Conservation (phyloP, 2,888 invertebrate genomes). For the Drosophila anomelani region DNA sequence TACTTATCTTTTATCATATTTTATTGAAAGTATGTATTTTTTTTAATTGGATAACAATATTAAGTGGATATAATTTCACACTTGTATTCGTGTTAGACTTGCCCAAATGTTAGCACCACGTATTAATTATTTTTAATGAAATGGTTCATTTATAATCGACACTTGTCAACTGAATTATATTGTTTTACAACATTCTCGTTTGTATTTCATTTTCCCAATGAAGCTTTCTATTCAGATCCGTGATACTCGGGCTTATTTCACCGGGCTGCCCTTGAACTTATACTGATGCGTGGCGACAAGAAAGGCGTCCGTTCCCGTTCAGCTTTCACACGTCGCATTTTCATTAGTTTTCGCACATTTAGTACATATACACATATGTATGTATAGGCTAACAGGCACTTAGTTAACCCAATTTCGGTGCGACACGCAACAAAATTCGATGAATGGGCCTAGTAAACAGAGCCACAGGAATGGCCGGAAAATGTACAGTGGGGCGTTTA, state of each 20-base stretch:
- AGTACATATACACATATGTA: constrained; percentile 12
- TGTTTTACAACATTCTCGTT: background rate
- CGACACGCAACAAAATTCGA: constrained; percentile 65
- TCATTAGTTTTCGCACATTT: constrained; percentile 63
- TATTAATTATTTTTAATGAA: constrained; percentile 56
- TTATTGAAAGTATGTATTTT: background rate
- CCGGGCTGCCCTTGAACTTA: constrained; percentile 71
- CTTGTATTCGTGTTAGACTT: background rate
- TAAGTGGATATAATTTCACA: background rate
- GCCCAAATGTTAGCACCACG: constrained; percentile 14
- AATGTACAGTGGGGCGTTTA: constrained; percentile 18
- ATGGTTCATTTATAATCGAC: constrained; percentile 16
- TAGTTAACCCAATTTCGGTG: constrained; percentile 73
- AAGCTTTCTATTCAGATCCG: constrained; percentile 52
- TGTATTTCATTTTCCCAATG: constrained; percentile 40
- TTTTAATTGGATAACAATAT: background rate
- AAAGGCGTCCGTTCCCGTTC: constrained; percentile 29
- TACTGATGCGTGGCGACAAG: constrained; percentile 29
- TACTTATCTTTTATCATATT: constrained; percentile 10
- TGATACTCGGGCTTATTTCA: constrained; percentile 42
- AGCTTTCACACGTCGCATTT: constrained; percentile 56
- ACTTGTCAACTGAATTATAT: no score
- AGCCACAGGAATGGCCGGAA: constrained; percentile 8
- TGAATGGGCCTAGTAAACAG: constrained; percentile 61
- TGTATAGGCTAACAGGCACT: constrained; percentile 58